Conservation (phyloP, 2,797 vertebrate genomes). For the Peromyscus attwateri region DNA sequence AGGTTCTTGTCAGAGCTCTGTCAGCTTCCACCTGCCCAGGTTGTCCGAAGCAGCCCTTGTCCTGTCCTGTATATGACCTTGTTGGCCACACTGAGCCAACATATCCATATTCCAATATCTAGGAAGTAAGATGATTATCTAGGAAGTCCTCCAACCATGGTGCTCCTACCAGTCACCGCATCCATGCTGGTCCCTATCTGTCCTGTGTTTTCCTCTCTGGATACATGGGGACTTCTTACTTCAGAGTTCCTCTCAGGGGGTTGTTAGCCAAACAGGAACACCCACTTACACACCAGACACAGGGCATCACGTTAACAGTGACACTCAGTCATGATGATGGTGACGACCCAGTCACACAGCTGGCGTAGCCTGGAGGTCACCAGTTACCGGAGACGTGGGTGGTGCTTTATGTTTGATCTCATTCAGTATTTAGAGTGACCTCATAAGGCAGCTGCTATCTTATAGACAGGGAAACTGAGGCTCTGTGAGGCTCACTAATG, state of each 20-base stretch:
- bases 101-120: too few species aligned
- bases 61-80: not conserved
- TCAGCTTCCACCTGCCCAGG: not conserved
- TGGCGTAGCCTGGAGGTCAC: not conserved
- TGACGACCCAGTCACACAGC: not conserved
- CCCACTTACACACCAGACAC: not conserved
- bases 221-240: not conserved
- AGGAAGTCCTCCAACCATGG: not conserved
- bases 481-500: not conserved
- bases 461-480: not conserved
- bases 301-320: not conserved
- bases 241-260: not conserved
- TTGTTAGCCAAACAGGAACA: not conserved
- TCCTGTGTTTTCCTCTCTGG: not conserved
- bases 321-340: not conserved
- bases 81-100: too few species aligned
- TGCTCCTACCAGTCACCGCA: rapidly evolving
- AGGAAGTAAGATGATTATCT: too few species aligned
- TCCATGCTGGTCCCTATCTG: not conserved
- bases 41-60: not conserved
- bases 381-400: not conserved
- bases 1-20: not conserved
- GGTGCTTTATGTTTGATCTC: not conserved
- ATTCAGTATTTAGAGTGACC: not conserved
- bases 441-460: not conserved